Percentiles rank a stretch among this genome's conserved stretches.
phyloP scores from a whole-genome alignment of 2,113 vertebrate genomes.

The Neodontobutis hainanensis region DNA sequence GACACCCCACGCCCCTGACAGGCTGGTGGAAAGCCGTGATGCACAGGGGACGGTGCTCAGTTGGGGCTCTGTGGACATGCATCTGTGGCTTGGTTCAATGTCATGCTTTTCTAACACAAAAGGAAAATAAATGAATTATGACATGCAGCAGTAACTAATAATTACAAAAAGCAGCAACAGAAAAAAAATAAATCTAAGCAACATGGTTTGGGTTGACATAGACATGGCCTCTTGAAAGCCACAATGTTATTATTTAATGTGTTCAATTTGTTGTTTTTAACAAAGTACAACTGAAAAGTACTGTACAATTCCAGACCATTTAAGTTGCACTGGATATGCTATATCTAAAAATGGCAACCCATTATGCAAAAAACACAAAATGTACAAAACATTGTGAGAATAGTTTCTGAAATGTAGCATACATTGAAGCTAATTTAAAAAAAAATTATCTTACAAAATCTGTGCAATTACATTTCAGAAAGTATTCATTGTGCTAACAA shows the following conservation, averaged over 20 bases:
- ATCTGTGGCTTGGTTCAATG: slow-evolving; percentile 79
- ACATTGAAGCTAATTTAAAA: not conserved
- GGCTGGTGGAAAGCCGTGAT: slow-evolving; percentile 70
- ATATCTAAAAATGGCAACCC: slow-evolving; percentile 58
- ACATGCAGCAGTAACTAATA: slow-evolving; percentile 72
- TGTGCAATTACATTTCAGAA: slow-evolving; percentile 68
- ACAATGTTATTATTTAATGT: not conserved
- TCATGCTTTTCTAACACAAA: slow-evolving; percentile 85
- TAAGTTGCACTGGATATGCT: slow-evolving; percentile 16
- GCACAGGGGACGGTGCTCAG: slow-evolving; percentile 74
- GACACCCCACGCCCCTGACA: slow-evolving; percentile 68
- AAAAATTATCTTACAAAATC: no score
- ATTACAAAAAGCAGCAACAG: slow-evolving; percentile 68
- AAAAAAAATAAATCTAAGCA: slow-evolving; percentile 43
- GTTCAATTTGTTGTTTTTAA: not conserved
- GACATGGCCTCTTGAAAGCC: slow-evolving; percentile 31
- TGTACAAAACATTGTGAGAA: slow-evolving; percentile 47
- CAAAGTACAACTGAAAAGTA: slow-evolving; percentile 11
- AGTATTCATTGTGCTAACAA: slow-evolving; percentile 38
- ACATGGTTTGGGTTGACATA: slow-evolving; percentile 55
- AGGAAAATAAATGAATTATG: slow-evolving; percentile 81
- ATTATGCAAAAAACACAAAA: slow-evolving; percentile 44
- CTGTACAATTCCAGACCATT: slow-evolving; percentile 11
- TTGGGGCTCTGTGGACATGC: slow-evolving; percentile 78
- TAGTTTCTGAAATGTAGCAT: slow-evolving; percentile 73